Conservation (phyloP, 2,113 vertebrate species). For the Cygnus atratus region DNA sequence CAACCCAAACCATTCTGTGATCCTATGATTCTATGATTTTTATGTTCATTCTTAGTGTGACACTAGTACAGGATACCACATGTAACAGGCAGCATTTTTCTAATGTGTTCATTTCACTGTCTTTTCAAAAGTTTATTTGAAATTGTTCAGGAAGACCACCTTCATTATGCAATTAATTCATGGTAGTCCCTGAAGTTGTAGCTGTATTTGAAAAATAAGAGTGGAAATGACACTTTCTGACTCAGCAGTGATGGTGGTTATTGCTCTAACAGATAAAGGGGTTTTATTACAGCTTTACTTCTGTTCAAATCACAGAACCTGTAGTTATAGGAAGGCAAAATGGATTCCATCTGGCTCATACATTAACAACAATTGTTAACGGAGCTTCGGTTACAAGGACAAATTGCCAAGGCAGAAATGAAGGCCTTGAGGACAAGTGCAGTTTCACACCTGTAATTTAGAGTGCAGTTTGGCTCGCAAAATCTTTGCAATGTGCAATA, state of each 20-base stretch:
- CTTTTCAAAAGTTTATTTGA: neutral
- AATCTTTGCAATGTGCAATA: neutral
- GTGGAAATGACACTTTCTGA: slow-evolving; percentile 2
- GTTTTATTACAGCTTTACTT: slow-evolving; percentile 5
- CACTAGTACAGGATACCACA: neutral
- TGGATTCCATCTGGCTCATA: neutral
- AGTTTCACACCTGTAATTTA: slow-evolving; percentile 30
- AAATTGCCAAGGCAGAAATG: slow-evolving; percentile 5
- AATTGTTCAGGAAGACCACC: neutral
- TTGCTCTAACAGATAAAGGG: neutral
- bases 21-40: neutral
- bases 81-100: neutral
- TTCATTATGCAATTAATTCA: neutral
- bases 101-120: neutral
- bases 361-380: neutral
- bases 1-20: too few species aligned
- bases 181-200: neutral
- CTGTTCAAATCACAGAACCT: neutral
- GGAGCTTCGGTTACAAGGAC: neutral
- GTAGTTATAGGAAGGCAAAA: neutral
- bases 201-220: neutral
- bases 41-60: neutral
- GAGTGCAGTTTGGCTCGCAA: neutral
- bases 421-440: slow-evolving; percentile 25
- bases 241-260: neutral